Evolutionary conservation across 2,113 vertebrate genomes (phyloP), one percentile per base, ranked within the genome.

Genomic region (Telmatochromis sp.): DNA sequence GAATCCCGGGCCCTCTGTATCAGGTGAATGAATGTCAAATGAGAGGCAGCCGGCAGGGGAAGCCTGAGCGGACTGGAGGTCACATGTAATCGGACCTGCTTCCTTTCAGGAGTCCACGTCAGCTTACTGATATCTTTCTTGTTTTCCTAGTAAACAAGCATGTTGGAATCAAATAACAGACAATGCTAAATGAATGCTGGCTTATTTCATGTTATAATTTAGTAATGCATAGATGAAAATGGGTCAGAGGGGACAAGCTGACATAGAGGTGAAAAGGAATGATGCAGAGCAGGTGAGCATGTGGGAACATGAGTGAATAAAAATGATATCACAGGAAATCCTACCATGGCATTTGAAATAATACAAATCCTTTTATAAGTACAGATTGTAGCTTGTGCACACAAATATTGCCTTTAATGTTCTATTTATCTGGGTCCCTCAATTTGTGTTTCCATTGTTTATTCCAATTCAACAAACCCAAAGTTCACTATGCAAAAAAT

Each of bases 261-360:
- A 89, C 85, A 85, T 80, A 50, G 82, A 89, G 89, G 88, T 91
- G 86, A 90, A 86, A 91, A 86, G 82, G 50, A 89, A 81, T 19
- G 81, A 91, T 78, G 71, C 7, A 47, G 65, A 90, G 86, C 57
- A 91, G 92, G 86, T 88, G 85, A 94, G 68, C 15, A 84, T 84
- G 89, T 90, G 84, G 83, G 86, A 79, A 50, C 17, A 75, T 50
- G 84, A 80, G 82, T 83, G 86, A 89, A 86, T 89, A 89, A 89
- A 86, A 60, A 53, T 55, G n/a, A 89, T 80, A 91, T 91, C 54
- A 90, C 87, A 85, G 68, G 90, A 82, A 88, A 87, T 84, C 65
- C 53, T 26, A 23, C 26, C 7, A 9, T 79, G 65, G 71, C 47
- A 19, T 85, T 89, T 86, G 55, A 81, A 90, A 88, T 91, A 51